Evolutionary conservation across 1,140 invertebrate species (phyloP).

Genomic region (Mactra quadrangularis): DNA sequence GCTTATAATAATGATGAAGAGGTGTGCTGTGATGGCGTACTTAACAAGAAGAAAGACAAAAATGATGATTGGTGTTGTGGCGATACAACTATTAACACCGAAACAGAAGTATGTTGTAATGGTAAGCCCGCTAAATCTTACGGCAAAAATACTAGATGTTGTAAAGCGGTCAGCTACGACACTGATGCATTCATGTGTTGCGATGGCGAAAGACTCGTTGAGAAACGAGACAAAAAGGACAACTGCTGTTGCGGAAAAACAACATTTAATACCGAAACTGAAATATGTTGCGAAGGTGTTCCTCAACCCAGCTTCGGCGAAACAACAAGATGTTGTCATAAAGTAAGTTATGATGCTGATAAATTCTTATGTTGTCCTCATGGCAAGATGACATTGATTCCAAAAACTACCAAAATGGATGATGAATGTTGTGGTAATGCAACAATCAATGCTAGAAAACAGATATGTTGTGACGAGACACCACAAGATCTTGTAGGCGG

Average conservation of each 20-base stretch:
- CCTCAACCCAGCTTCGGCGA: conserved; percentile 40
- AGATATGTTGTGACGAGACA: conserved; percentile 54
- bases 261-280: conserved; percentile 52
- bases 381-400: conserved; percentile 23
- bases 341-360: conserved; percentile 50
- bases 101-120: conserved; percentile 53
- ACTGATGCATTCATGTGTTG: conserved; percentile 45
- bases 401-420: conserved; percentile 31
- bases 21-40: conserved; percentile 30
- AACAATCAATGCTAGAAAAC: conserved; percentile 46
- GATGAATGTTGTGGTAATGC: conserved; percentile 53
- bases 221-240: conserved; percentile 47
- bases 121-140: conserved; percentile 20
- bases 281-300: conserved; percentile 59
- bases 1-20: conserved; percentile 47
- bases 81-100: conserved; percentile 47
- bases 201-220: conserved; percentile 28
- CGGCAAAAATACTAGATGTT: conserved; percentile 52
- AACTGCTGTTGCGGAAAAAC: conserved; percentile 61
- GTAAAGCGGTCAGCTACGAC: conserved; percentile 41
- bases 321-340: conserved; percentile 47
- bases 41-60: conserved; percentile 27
- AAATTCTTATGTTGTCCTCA: conserved; percentile 48
- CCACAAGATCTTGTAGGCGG: conserved; percentile 51
- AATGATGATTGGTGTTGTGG: conserved; percentile 59